phyloP scores from a whole-genome alignment of 2,113 vertebrate species.

The Bubo scandiacus region DNA sequence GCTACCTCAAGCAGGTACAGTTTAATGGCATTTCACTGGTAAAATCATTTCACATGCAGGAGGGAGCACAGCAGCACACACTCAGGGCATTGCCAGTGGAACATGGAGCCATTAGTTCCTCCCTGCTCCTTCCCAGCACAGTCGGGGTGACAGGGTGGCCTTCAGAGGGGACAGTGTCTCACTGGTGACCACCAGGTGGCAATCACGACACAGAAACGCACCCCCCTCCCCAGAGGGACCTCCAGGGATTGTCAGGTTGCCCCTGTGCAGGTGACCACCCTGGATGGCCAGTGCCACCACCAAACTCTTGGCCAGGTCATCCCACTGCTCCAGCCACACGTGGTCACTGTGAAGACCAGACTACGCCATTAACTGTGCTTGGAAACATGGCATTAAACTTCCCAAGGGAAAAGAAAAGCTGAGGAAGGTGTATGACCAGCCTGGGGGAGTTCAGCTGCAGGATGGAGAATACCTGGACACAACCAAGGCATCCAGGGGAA shows the following conservation, averaged over 20 bases:
- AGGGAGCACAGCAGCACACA: neutral
- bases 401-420: neutral
- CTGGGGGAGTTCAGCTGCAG: neutral
- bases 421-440: neutral
- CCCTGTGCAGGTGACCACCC: neutral
- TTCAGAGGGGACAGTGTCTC: conserved; percentile 19
- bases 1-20: neutral
- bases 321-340: neutral
- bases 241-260: neutral
- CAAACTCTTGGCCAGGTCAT: neutral
- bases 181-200: conserved; percentile 73
- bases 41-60: neutral
- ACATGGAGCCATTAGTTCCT: neutral
- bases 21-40: neutral
- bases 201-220: conserved; percentile 61
- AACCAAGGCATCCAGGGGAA: neutral
- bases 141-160: neutral
- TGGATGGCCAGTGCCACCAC: neutral
- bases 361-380: neutral
- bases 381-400: neutral
- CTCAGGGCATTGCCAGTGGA: neutral
- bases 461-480: neutral
- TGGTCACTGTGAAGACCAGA: neutral
- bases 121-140: neutral
- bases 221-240: conserved; percentile 55